Conservation (phyloP, 2,113 vertebrate species). For the Illadopsis cleaveri region DNA sequence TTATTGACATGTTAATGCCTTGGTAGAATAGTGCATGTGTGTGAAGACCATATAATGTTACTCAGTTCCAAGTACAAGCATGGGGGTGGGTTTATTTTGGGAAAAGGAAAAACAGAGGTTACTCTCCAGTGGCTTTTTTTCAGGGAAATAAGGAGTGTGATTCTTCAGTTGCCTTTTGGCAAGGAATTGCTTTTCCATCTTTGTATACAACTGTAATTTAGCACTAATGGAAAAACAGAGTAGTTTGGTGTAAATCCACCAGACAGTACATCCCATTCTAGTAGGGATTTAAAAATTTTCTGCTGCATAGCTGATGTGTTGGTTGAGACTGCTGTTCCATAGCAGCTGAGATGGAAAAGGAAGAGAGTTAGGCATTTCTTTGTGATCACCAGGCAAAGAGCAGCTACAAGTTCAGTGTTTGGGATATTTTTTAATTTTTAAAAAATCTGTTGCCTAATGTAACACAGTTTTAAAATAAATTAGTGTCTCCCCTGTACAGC, state of each 20-base stretch:
- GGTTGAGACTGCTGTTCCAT: neutral
- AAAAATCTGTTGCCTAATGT: accelerated
- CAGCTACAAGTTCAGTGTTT: neutral
- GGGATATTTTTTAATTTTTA: neutral
- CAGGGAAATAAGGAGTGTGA: neutral
- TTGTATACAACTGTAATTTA: neutral
- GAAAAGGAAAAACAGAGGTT: neutral
- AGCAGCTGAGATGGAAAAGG: neutral
- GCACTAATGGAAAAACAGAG: neutral
- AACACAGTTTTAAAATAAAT: neutral
- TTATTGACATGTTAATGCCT: neutral
- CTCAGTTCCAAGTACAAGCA: neutral
- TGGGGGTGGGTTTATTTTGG: constrained; percentile 26
- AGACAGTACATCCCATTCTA: neutral
- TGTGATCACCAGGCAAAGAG: neutral
- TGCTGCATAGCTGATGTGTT: neutral
- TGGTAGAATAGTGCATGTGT: neutral
- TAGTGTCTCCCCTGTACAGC: neutral
- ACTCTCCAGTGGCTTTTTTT: neutral
- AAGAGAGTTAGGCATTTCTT: neutral
- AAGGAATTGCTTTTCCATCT: neutral
- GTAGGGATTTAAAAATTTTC: neutral
- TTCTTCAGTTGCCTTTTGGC: neutral
- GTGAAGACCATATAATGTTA: neutral
- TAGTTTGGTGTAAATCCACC: neutral